phyloP scores from a whole-genome alignment of 35 echinoderm and acorn worm genomes.

The Lytechinus variegatus region DNA sequence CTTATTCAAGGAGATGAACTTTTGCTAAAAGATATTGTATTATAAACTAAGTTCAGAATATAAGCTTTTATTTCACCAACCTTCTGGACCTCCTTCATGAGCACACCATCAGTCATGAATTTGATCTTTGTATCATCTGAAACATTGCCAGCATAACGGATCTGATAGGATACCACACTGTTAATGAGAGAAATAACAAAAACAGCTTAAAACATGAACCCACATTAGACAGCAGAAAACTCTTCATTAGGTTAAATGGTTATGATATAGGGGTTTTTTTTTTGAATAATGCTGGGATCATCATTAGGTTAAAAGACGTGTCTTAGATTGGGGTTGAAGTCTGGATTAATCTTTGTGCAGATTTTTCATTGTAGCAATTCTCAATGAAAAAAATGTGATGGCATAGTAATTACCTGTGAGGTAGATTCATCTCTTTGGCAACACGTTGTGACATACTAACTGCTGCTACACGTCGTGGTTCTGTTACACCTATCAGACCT shows the following conservation, averaged over 20 bases:
- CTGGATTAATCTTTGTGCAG: no score
- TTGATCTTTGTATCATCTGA: conserved; percentile 90
- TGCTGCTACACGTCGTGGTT: conserved; percentile 91
- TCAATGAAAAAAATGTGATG: background rate
- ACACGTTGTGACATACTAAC: conserved; percentile 94
- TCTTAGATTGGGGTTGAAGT: no score
- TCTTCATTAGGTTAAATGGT: no score
- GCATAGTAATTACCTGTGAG: conserved; percentile 52
- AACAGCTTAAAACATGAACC: background rate
- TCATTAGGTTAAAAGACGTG: no score
- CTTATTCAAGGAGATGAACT: no score
- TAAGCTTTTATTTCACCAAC: conserved; percentile 26
- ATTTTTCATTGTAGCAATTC: no score
- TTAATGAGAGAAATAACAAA: background rate
- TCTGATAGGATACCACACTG: conserved; percentile 94
- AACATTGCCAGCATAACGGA: conserved; percentile 97
- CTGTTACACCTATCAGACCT: conserved; percentile 93
- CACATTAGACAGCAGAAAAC: background rate
- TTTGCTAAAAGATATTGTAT: no score
- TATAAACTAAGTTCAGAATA: no score
- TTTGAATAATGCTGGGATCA: no score
- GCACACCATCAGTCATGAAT: conserved; percentile 98
- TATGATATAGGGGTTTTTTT: no score
- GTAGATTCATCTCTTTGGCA: conserved; percentile 89
- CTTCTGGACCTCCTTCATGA: conserved; percentile 96